phyloP scores from a whole-genome alignment of 2,888 invertebrate genomes.

The Dolichomitus sp. region DNA sequence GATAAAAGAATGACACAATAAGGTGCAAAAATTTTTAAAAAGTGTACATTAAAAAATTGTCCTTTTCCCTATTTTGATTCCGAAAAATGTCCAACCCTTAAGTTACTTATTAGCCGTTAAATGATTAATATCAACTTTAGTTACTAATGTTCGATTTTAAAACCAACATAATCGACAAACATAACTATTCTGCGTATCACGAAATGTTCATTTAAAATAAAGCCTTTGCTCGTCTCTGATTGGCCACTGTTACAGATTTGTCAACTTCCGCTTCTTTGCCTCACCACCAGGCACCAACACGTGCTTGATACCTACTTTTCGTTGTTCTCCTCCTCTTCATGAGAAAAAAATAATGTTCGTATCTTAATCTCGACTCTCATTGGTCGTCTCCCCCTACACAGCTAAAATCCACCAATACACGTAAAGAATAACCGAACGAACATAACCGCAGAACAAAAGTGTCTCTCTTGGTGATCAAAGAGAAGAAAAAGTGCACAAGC shows the following conservation, averaged over 20 bases:
- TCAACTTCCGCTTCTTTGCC: background rate
- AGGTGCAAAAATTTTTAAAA: too few species aligned
- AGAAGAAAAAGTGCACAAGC: background rate
- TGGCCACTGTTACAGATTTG: background rate
- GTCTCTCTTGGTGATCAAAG: background rate
- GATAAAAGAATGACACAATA: too few species aligned
- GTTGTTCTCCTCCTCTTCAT: background rate
- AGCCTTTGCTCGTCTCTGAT: background rate
- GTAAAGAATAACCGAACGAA: background rate
- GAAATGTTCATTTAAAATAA: background rate
- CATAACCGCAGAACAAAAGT: background rate
- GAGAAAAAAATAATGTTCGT: background rate
- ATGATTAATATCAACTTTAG: too few species aligned
- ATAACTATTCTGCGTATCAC: too few species aligned
- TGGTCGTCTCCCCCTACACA: background rate
- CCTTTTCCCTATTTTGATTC: too few species aligned
- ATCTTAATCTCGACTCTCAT: background rate
- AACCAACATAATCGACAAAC: too few species aligned
- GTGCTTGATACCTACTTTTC: background rate
- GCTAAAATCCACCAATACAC: background rate
- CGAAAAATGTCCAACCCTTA: too few species aligned
- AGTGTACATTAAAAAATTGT: too few species aligned
- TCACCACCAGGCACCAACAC: background rate
- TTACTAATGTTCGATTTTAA: too few species aligned
- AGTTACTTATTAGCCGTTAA: too few species aligned